Percentiles rank a stretch among this genome's conserved stretches.
phyloP scores from a whole-genome alignment of 2,888 invertebrate species.

The Flexamia atlantica region DNA sequence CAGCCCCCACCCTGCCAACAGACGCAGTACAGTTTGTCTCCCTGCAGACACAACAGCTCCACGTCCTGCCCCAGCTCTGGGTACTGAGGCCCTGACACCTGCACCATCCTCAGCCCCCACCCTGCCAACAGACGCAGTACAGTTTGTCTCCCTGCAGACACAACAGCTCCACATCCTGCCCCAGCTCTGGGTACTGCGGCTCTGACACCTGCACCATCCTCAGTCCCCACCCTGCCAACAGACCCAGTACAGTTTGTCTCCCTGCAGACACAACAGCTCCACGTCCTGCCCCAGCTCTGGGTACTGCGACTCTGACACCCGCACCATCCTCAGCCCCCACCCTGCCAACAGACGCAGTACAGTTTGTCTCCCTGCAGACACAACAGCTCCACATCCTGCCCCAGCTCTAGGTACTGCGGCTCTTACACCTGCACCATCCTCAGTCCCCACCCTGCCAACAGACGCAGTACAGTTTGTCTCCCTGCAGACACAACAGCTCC shows the following conservation, averaged over 20 bases:
- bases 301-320: not conserved
- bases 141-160: slow-evolving; percentile 2
- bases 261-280: not conserved
- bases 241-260: slow-evolving; percentile 86
- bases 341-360: slow-evolving; percentile 81
- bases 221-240: slow-evolving; percentile 76
- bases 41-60: too few relatives aligned
- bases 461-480: slow-evolving; percentile 66
- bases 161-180: not conserved
- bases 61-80: too few relatives aligned
- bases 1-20: too few relatives aligned
- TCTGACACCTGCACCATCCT: not conserved
- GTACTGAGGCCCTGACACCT: too few relatives aligned
- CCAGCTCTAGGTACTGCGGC: slow-evolving; percentile 12
- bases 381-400: not conserved
- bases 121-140: not conserved
- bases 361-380: slow-evolving; percentile 79
- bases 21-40: too few relatives aligned
- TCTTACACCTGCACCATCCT: slow-evolving; percentile 11
- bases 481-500: slow-evolving; percentile 76
- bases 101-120: too few relatives aligned
- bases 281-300: slow-evolving; percentile 12
- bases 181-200: not conserved
- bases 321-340: slow-evolving; percentile 5
- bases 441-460: not conserved